These are phyloP conservation scores for Corydoras maculifer DNA, from an alignment of 2,113 vertebrate species.

Conservation along the genomic window DNA sequence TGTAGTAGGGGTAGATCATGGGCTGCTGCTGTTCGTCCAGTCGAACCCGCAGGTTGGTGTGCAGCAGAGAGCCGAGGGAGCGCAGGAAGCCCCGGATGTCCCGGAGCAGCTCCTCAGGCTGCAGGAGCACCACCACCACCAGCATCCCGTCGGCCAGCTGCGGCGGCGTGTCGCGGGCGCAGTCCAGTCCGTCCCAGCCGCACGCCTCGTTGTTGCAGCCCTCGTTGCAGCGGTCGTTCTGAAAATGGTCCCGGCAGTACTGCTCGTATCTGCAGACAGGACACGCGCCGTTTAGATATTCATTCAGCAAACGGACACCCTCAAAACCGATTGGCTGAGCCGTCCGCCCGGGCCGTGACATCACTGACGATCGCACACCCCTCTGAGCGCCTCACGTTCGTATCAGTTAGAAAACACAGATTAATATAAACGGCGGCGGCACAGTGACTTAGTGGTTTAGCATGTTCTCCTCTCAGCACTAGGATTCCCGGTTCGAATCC, in stretches of 20 bases:
- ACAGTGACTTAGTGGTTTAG: too few species aligned
- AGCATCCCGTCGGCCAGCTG: slow-evolving; percentile 73
- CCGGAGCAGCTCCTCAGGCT: slow-evolving; percentile 74
- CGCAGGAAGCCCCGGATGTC: slow-evolving; percentile 80
- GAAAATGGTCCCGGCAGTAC: slow-evolving; percentile 86
- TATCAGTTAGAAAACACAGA: too few species aligned
- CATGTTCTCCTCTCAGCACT: too few species aligned
- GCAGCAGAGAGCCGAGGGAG: slow-evolving; percentile 76
- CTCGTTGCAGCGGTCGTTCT: slow-evolving; percentile 76
- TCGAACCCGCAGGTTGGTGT: slow-evolving; percentile 80
- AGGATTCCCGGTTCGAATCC: too few species aligned
- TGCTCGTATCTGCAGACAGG: slow-evolving; percentile 70
- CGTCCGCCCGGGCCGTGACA: too few species aligned
- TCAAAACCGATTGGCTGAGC: too few species aligned
- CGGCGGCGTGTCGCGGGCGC: slow-evolving; percentile 65
- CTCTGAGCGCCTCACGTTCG: too few species aligned
- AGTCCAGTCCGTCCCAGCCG: slow-evolving; percentile 92
- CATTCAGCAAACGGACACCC: too few species aligned
- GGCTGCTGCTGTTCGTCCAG: slow-evolving; percentile 64
- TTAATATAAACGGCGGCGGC: too few species aligned
- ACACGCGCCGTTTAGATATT: background rate
- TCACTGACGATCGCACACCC: too few species aligned
- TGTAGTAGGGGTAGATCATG: slow-evolving; percentile 81
- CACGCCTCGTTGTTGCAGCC: slow-evolving; percentile 86
- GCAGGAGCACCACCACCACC: slow-evolving; percentile 83